Evolutionary conservation across 2,113 vertebrate genomes (phyloP), one percentile per base, ranked within the genome.

Genomic region (Daubentonia madagascariensis): DNA sequence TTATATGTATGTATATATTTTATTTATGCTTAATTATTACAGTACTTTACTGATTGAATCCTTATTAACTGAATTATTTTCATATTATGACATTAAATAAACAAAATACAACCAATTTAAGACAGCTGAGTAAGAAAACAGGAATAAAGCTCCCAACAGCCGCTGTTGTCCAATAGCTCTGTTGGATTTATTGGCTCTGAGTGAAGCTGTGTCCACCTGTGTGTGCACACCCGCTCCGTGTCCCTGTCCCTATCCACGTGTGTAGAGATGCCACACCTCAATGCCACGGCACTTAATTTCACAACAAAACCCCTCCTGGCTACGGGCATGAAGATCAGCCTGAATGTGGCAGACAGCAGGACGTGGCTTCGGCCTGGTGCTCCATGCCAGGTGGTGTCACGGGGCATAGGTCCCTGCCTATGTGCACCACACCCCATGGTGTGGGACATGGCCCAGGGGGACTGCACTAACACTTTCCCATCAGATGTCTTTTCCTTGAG

Each of bases 1-100:
- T 23, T 25, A 28, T 8, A 5, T 1, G 0, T 4, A 2, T 16
- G 8, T 0, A 0, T 2, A 1, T 23, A 2, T 8, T 52, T 50
- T 5, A 18, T 1, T 40, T 10, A 25, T 8, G 43, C 45, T 5
- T 32, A 8, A 25, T n/a, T 6, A 28, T 32, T 3, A 17, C 13
- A 25, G 37, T 2, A 5, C 59, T 4, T 20, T 13, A 48, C 11
- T 40, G 72, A 14, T 5, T 1, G 9, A n/a, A 14, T 8, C 67
- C 84, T 68, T 25, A 22, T 32, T 5, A 4, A 23, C n/a, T 2
- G 5, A 43, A 17, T 45, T 45, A 3, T n/a, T 25, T 48, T 52
- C 16, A 20, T 11, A 16, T 59, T 32, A 5, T 30, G 32, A 63
- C 22, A 45, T 35, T 48, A 54, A 37, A 52, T 18, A 65, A 67